Evolutionary conservation across 2,888 invertebrate genomes (phyloP), one percentile per base, ranked within the genome.

Genomic region (Dascillus cervinus): DNA sequence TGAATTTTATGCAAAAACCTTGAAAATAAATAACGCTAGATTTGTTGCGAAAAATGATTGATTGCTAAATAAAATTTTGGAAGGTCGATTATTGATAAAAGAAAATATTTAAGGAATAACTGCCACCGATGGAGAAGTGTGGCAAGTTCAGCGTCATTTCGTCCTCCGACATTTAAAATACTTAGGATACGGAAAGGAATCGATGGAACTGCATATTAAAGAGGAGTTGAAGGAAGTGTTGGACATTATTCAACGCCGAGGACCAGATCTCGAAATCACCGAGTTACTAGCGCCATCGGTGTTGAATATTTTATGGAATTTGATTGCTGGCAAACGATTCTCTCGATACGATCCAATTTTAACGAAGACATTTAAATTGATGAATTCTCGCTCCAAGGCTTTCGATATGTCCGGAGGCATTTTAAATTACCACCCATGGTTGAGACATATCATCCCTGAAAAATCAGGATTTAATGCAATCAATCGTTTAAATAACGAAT

Each of bases 221-320:
- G 67, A 71, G 1, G 80, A 82, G 55, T 52, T 79, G 1, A 37
- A 54, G 5, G 64, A 64, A 11, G 48, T 74, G 11, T 22, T 67
- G 2, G 34, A 46, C 2, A 37, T 48, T n/a, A 38, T 69, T 0
- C 41, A 49, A 4, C 11, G 25, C 3, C 24, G 33, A 2, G 20
- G 25, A 9, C 50, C 52, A 2, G 49, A 54, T 3, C 42, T 62
- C 5, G 37, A 53, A 28, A 39, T 62, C 12, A 51, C 50, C 3
- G 47, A 48, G 3, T 50, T 70, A 37, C 49, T 79, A 29, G 64
- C 75, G 1, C 70, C 73, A 2, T 69, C 71, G 17, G 73, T 79
- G 1, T 66, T 82, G 23, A 81, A 79, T 52, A 73, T 80, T 1
- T 56, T 82, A 4, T 82, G 81, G 81, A 66, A 65, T 8, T 55